phyloP scores from a whole-genome alignment of 2,113 vertebrate genomes.

The Egretta garzetta region DNA sequence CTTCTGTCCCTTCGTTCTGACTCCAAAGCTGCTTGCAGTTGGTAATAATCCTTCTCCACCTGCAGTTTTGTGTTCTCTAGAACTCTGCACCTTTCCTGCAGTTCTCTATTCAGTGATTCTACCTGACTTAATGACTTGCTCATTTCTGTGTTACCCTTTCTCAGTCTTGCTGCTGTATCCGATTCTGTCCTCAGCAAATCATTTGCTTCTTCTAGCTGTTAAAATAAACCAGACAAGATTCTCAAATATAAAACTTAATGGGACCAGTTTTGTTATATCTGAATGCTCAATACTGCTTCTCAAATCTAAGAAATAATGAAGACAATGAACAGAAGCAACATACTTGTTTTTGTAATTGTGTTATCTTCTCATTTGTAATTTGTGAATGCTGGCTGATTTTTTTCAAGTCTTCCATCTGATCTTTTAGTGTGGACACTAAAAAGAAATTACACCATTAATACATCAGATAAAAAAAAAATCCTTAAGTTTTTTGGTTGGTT shows the following conservation, averaged over 20 bases:
- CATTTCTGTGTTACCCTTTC: constrained; percentile 94
- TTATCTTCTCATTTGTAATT: constrained; percentile 91
- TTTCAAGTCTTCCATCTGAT: constrained; percentile 95
- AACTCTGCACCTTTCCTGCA: constrained; percentile 89
- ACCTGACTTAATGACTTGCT: constrained; percentile 89
- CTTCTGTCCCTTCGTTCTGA: constrained; percentile 91
- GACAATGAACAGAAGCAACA: constrained; percentile 45
- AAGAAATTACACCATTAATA: constrained; percentile 24
- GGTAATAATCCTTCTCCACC: constrained; percentile 91
- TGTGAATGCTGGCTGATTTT: constrained; percentile 94
- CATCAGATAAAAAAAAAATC: not conserved
- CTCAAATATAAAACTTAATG: not conserved
- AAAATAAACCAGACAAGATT: constrained; percentile 12
- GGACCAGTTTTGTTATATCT: not conserved
- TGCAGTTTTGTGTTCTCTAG: constrained; percentile 84
- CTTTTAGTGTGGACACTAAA: constrained; percentile 93
- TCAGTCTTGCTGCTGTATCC: constrained; percentile 90
- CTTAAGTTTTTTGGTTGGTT: not conserved
- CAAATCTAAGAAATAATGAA: not conserved
- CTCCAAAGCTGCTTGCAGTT: constrained; percentile 91
- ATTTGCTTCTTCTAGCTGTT: constrained; percentile 94
- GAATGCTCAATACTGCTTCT: not conserved
- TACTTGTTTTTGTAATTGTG: constrained; percentile 95
- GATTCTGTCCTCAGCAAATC: constrained; percentile 93
- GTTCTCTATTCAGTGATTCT: constrained; percentile 90